Evolutionary conservation across 1,140 invertebrate species (phyloP).

Genomic region (Amphibalanus amphitrite): DNA sequence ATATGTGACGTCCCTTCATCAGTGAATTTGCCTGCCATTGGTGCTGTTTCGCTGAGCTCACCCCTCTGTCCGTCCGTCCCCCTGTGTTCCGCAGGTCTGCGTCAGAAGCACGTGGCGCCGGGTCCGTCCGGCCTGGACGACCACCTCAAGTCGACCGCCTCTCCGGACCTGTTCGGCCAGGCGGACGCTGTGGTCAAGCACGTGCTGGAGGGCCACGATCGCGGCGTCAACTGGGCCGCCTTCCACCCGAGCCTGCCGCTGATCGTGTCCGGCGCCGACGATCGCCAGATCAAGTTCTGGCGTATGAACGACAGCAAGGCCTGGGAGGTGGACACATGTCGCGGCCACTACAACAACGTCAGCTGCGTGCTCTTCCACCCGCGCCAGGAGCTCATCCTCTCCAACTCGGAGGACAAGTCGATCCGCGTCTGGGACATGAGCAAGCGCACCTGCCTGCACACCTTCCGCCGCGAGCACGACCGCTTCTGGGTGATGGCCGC

Average conservation of each 20-base stretch:
- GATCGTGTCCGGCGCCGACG: slow-evolving; percentile 94
- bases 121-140: slow-evolving; percentile 59
- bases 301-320: slow-evolving; percentile 97
- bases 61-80: no score
- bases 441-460: slow-evolving; percentile 89
- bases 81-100: slow-evolving; percentile 36
- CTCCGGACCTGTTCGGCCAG: slow-evolving; percentile 88
- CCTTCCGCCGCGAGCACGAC: slow-evolving; percentile 87
- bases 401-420: slow-evolving; percentile 88
- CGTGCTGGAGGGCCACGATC: slow-evolving; percentile 90
- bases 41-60: no score
- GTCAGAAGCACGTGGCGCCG: slow-evolving; percentile 95
- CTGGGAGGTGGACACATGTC: slow-evolving; percentile 97
- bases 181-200: slow-evolving; percentile 96
- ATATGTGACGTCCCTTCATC: no score
- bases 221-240: slow-evolving; percentile 95
- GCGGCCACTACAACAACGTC: slow-evolving; percentile 99
- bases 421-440: slow-evolving; percentile 98
- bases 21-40: no score
- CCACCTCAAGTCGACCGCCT: slow-evolving; percentile 22
- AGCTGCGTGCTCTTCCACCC: slow-evolving; percentile 97
- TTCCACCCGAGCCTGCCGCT: slow-evolving; percentile 91
- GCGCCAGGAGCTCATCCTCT: slow-evolving; percentile 86
- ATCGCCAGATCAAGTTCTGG: slow-evolving; percentile 95
- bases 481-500: slow-evolving; percentile 83